Evolutionary conservation across 2,113 vertebrate genomes (phyloP), one percentile per base, ranked within the genome.

Genomic region (Carassius carassius): DNA sequence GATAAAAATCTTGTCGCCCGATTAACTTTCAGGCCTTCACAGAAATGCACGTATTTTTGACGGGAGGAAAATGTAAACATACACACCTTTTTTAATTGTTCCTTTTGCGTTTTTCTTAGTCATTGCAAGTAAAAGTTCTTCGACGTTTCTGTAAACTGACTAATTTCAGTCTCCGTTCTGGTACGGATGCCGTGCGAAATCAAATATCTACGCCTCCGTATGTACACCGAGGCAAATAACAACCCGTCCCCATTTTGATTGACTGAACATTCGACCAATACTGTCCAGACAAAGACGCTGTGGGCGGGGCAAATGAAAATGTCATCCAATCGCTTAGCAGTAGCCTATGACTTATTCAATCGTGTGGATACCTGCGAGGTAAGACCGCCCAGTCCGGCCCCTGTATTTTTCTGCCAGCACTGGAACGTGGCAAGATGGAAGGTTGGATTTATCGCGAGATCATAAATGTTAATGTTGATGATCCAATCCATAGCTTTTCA

Each of bases 361-460:
- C 88, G 87, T 91, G 87, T 91, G 90, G 88, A 89, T 87, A 75
- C 80, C 83, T 67, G 80, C 83, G 47, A 85, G 69, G 29, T 84
- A 86, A 51, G 44, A 85, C 87, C 89, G 87, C 87, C 90, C 81
- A 62, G 23, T 65, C n/a, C 49, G 41, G 63, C 35, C 60, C 37
- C 29, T 25, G 49, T 76, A 25, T 82, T 60, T 81, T 29, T 58
- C 41, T 44, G 37, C 29, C 65, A 87, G 84, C 54, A 32, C 78
- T 89, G 85, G 90, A 91, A 91, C 90, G 90, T 91, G 90, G 90
- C 90, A 91, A 91, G 87, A 90, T 90, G 89, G 89, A 89, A 89
- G 89, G 75, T 69, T 19, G 21, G 25, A 69, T 3, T n/a, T 86
- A 63, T 90, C 90, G 90, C 90, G 90, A 90, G 86, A 91, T 23